phyloP scores from a whole-genome alignment of 30 jellyfish, hydroid and myxozoan species.

The Rhopilema esculentum region DNA sequence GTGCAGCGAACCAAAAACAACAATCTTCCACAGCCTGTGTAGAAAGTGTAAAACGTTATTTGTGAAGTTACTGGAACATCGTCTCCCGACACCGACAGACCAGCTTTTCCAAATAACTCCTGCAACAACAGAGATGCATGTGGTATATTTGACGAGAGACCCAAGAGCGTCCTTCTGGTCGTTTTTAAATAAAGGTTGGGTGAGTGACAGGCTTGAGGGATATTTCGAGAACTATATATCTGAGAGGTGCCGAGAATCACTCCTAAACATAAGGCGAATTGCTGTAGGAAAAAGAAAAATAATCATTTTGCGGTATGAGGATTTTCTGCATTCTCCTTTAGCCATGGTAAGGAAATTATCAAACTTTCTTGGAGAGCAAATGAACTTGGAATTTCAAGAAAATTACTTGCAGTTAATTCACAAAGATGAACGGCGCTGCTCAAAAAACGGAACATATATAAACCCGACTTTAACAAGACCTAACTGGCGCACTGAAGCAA shows the following conservation, averaged over 20 bases:
- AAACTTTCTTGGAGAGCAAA: neutral
- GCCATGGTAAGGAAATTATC: neutral
- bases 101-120: neutral
- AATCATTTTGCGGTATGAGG: constrained; percentile 31
- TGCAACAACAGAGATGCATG: neutral
- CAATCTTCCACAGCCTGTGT: constrained; percentile 13
- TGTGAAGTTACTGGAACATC: constrained; percentile 36
- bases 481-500: constrained; percentile 37
- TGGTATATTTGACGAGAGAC: constrained; percentile 63
- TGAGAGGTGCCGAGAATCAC: constrained; percentile 62
- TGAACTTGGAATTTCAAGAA: neutral
- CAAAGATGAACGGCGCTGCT: neutral
- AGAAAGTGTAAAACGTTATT: neutral
- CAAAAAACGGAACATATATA: neutral
- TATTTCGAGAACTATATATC: constrained; percentile 36
- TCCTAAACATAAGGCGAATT: constrained; percentile 8
- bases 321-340: neutral
- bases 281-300: neutral
- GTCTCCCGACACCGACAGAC: constrained; percentile 8
- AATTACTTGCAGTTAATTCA: neutral
- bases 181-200: constrained; percentile 78
- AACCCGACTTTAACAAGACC: neutral
- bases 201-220: neutral
- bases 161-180: constrained; percentile 87
- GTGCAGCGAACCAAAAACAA: constrained; percentile 17